A percentile compares a stretch with the other conserved stretches of the same genome.
phyloP scores from a whole-genome alignment of 1,140 invertebrate genomes.

The Drosophila nannoptera region DNA sequence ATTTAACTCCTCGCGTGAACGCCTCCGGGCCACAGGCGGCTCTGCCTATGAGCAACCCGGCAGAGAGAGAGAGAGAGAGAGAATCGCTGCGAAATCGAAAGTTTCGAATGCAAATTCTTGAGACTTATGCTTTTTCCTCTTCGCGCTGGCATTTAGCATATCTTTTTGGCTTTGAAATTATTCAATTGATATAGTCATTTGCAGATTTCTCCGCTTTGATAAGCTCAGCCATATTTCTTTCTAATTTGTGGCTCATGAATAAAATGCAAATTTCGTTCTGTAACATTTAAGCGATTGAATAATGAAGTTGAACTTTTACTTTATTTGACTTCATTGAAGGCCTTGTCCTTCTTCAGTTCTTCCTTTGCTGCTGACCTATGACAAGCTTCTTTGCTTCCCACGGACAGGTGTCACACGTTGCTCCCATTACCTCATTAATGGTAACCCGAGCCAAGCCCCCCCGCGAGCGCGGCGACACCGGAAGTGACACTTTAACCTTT shows the following conservation, averaged over 20 bases:
- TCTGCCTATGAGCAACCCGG: conserved; percentile 27
- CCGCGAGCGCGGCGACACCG: conserved; percentile 13
- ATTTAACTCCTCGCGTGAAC: conserved; percentile 5
- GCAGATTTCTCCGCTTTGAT: neutral
- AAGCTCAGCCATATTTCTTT: conserved; percentile 10
- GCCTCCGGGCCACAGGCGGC: conserved; percentile 11
- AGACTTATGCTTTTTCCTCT: conserved; percentile 15
- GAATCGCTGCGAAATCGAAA: conserved; percentile 6
- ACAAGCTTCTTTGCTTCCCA: conserved; percentile 12
- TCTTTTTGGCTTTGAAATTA: conserved; percentile 2
- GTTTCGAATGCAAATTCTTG: conserved; percentile 25
- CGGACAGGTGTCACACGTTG: conserved; percentile 32
- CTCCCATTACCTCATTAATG: conserved; percentile 7
- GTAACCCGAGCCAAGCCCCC: conserved; percentile 12
- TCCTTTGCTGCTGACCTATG: conserved; percentile 17
- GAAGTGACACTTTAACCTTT: conserved; percentile 49
- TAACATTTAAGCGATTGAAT: neutral
- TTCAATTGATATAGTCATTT: neutral
- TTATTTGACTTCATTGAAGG: neutral
- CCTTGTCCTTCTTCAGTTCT: neutral
- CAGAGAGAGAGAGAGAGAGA: neutral
- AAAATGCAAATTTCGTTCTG: neutral
- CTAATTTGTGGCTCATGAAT: neutral
- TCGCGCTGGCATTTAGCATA: conserved; percentile 1
- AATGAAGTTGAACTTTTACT: neutral